Conservation (phyloP, 2,113 vertebrate genomes). For the Octodon degus region DNA sequence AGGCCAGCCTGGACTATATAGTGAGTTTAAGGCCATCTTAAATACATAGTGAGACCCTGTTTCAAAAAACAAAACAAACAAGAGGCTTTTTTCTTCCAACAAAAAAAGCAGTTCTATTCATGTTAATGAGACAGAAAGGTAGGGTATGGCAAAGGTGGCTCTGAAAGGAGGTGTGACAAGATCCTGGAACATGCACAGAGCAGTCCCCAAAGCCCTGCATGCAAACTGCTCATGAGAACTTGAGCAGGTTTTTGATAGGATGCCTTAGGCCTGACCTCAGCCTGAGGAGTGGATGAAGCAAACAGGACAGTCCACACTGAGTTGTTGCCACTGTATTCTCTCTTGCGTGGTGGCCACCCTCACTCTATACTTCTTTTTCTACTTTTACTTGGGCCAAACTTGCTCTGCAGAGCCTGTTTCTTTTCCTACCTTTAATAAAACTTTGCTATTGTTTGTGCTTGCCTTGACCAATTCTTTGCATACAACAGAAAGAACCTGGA, state of each 20-base stretch:
- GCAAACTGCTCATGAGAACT: neutral
- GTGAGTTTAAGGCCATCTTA: neutral
- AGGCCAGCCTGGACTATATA: neutral
- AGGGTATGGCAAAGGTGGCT: neutral
- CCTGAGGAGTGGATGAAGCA: neutral
- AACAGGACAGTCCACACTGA: neutral
- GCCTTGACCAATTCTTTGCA: neutral
- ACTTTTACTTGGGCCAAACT: neutral
- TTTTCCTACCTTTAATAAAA: neutral
- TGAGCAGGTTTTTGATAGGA: neutral
- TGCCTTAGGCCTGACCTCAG: neutral
- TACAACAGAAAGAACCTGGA: neutral
- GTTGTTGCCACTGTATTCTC: neutral
- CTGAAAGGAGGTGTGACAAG: neutral
- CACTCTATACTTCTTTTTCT: neutral
- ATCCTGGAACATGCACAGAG: neutral
- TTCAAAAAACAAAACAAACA: neutral
- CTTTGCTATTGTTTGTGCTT: neutral
- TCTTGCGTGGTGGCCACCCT: neutral
- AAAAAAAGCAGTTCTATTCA: neutral
- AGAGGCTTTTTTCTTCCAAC: neutral
- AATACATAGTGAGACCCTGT: neutral
- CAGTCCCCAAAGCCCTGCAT: neutral
- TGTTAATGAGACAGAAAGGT: neutral
- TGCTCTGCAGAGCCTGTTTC: neutral